phyloP scores from a whole-genome alignment of 2,113 vertebrate species.

The Nanorana parkeri region DNA sequence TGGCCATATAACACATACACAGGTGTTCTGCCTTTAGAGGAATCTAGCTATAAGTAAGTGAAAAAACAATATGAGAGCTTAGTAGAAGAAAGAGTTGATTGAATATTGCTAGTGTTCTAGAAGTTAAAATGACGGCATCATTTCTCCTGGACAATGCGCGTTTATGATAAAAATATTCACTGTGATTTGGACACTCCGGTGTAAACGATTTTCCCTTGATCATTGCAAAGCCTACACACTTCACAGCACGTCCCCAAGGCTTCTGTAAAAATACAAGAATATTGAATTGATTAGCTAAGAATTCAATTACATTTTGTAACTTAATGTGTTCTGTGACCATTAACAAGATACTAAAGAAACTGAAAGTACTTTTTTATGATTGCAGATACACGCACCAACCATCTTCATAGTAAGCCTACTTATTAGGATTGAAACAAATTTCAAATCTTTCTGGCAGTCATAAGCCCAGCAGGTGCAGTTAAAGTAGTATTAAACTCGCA shows the following conservation, averaged over 20 bases:
- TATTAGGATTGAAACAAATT: neutral
- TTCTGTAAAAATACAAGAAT: conserved; percentile 16
- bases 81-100: neutral
- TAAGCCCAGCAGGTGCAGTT: neutral
- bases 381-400: neutral
- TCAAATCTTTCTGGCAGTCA: neutral
- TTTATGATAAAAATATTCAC: conserved; percentile 22
- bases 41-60: too few species aligned
- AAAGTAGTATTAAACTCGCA: too few species aligned
- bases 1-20: too few species aligned
- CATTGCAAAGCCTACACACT: neutral
- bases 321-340: neutral
- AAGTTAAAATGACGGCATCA: neutral
- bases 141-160: neutral
- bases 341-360: neutral
- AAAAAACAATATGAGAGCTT: too few species aligned
- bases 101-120: neutral
- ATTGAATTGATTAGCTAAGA: conserved; percentile 35
- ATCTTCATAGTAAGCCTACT: neutral
- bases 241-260: conserved; percentile 24
- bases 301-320: conserved; percentile 34
- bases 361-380: neutral
- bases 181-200: conserved; percentile 11
- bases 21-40: too few species aligned
- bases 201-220: conserved; percentile 53